Percentiles rank a stretch among this genome's conserved stretches.
Conservation (phyloP, 2,797 vertebrate genomes). For the Clarias laeviceps region DNA sequence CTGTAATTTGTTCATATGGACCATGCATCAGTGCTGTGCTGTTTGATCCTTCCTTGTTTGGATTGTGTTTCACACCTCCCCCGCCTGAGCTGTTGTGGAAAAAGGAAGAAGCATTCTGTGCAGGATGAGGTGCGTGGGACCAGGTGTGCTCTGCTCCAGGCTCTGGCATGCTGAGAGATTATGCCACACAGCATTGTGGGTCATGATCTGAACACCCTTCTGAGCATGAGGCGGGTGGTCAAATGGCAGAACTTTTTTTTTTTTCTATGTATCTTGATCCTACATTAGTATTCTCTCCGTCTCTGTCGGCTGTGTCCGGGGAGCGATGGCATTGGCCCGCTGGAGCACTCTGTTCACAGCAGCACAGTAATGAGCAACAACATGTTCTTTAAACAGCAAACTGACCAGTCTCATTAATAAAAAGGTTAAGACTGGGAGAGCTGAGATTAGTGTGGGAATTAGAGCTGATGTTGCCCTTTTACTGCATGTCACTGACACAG, state of each 20-base stretch:
- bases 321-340: slow-evolving; percentile 49
- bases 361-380: slow-evolving; percentile 61
- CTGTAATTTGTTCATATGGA: neutral
- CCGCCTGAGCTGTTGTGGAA: slow-evolving; percentile 37
- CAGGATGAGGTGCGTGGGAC: slow-evolving; percentile 52
- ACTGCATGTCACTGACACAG: neutral
- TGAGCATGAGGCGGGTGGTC: slow-evolving; percentile 45
- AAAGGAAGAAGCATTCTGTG: slow-evolving; percentile 62
- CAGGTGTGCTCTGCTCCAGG: slow-evolving; percentile 63
- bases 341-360: slow-evolving; percentile 53
- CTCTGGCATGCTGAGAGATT: slow-evolving; percentile 56
- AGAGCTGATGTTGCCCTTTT: neutral
- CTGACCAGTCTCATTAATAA: slow-evolving; percentile 54
- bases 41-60: slow-evolving; percentile 26
- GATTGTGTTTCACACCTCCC: slow-evolving; percentile 26
- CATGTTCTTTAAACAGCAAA: slow-evolving; percentile 55
- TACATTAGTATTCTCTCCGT: slow-evolving; percentile 53
- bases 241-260: slow-evolving; percentile 12
- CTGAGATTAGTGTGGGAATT: slow-evolving; percentile 37
- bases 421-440: slow-evolving; percentile 36
- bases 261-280: slow-evolving; percentile 10
- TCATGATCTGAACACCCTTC: slow-evolving; percentile 58
- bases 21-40: neutral
- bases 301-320: slow-evolving; percentile 52
- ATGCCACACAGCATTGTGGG: slow-evolving; percentile 58